These are phyloP conservation scores for Calliphora vomitoria DNA, from an alignment of 2,888 invertebrate genomes.

Conservation along the genomic window DNA sequence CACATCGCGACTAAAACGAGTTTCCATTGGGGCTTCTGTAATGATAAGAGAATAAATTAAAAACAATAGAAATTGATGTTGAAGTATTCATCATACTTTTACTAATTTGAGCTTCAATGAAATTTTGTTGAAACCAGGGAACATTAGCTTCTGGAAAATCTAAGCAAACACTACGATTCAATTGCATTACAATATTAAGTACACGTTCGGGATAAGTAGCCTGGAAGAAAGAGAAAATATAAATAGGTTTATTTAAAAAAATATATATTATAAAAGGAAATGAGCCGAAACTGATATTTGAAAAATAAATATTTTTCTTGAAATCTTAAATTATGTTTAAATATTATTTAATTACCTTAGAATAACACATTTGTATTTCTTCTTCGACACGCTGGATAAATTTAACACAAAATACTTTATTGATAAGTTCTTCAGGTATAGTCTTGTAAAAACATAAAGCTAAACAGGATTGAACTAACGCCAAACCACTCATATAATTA, in stretches of 20 bases:
- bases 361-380: conserved; percentile 86
- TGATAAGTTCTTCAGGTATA: conserved; percentile 85
- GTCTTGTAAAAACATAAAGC: conserved; percentile 86
- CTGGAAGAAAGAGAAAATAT: conserved; percentile 79
- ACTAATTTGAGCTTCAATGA: conserved; percentile 85
- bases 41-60: neutral
- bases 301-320: neutral
- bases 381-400: conserved; percentile 87
- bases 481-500: conserved; percentile 85
- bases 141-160: conserved; percentile 87
- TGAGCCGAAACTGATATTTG: too few species aligned
- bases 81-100: conserved; percentile 81
- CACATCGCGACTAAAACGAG: conserved; percentile 79
- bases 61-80: neutral
- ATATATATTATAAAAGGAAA: too few species aligned
- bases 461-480: conserved; percentile 86
- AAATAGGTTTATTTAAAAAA: too few species aligned
- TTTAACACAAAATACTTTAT: conserved; percentile 86
- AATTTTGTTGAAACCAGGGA: conserved; percentile 89
- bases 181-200: conserved; percentile 86
- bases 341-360: conserved; percentile 83
- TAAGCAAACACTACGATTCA: conserved; percentile 88
- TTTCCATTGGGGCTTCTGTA: conserved; percentile 75
- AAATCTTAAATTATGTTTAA: conserved; percentile 17
- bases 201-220: conserved; percentile 86